phyloP scores from a whole-genome alignment of 2,888 invertebrate genomes.

The Melanophora roralis region DNA sequence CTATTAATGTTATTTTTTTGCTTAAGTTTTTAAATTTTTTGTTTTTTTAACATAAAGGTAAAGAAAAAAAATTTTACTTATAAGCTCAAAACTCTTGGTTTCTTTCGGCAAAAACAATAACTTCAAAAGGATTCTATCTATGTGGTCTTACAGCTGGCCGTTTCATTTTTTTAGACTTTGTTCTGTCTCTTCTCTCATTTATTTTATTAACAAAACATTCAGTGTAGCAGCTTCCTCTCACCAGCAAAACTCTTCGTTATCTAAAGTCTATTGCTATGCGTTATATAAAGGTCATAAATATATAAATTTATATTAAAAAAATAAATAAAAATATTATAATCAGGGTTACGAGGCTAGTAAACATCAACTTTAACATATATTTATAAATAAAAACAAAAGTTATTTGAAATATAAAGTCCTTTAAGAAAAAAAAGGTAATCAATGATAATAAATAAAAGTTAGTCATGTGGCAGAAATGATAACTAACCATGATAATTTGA shows the following conservation, averaged over 20 bases:
- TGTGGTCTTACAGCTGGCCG: too few species aligned
- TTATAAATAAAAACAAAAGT: conserved; percentile 33
- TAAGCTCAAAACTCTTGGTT: too few species aligned
- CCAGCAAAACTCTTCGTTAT: conserved; percentile 14
- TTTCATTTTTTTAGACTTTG: too few species aligned
- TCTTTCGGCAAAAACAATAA: too few species aligned
- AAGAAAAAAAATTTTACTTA: too few species aligned
- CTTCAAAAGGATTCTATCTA: too few species aligned
- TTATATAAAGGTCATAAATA: conserved; percentile 39
- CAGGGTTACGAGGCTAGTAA: background rate
- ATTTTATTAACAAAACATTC: background rate
- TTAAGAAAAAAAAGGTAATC: background rate
- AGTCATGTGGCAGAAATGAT: conserved; percentile 23
- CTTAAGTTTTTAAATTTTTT: too few species aligned
- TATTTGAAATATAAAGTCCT: background rate
- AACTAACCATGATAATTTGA: background rate
- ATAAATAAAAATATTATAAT: conserved; percentile 29
- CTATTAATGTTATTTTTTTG: too few species aligned
- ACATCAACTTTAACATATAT: background rate
- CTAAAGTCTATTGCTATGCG: conserved; percentile 2
- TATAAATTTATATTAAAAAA: background rate
- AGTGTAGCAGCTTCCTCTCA: background rate
- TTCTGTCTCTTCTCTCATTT: too few species aligned
- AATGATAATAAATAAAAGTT: conserved; percentile 14
- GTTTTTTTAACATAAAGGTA: too few species aligned